Percentiles rank a stretch among this genome's conserved stretches.
These are phyloP conservation scores for Melanotaenia trifasciata DNA, from an alignment of 2,797 vertebrate genomes.

Conservation along the genomic window DNA sequence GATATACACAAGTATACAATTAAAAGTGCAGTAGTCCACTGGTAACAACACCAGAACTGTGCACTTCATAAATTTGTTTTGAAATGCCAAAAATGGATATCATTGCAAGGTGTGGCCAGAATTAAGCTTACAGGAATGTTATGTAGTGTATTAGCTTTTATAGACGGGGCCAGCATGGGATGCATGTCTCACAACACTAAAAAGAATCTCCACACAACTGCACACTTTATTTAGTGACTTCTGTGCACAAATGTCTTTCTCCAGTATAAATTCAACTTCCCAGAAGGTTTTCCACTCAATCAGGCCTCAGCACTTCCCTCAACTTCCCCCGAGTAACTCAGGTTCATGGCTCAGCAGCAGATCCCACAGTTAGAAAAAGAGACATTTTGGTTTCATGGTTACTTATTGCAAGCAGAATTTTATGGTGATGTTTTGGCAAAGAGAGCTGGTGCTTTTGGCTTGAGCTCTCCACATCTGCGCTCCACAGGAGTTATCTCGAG, in stretches of 20 bases:
- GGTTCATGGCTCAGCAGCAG: constrained; percentile 60
- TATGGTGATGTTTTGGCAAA: constrained; percentile 72
- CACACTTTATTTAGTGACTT: constrained; percentile 45
- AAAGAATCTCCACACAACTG: constrained; percentile 27
- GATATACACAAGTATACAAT: constrained; percentile 2
- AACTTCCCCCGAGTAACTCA: constrained; percentile 52
- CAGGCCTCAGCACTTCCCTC: constrained; percentile 50
- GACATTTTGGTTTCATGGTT: constrained; percentile 77
- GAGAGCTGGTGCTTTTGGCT: constrained; percentile 64
- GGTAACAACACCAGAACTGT: constrained; percentile 46
- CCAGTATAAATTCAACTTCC: constrained; percentile 55
- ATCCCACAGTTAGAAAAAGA: constrained; percentile 74
- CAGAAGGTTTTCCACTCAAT: constrained; percentile 68
- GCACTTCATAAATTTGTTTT: constrained; percentile 48
- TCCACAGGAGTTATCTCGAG: constrained; percentile 53
- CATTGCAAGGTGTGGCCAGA: constrained; percentile 47
- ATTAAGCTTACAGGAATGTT: constrained; percentile 47
- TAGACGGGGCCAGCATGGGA: constrained; percentile 24
- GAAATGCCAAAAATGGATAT: constrained; percentile 59
- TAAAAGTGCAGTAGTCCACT: constrained; percentile 22
- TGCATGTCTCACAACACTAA: constrained; percentile 30
- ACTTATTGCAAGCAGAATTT: constrained; percentile 74
- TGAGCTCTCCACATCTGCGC: constrained; percentile 66
- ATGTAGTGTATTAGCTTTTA: constrained; percentile 40
- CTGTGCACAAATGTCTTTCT: constrained; percentile 47